phyloP scores from a whole-genome alignment of 2,888 invertebrate species.

The Orthosia gracilis region DNA sequence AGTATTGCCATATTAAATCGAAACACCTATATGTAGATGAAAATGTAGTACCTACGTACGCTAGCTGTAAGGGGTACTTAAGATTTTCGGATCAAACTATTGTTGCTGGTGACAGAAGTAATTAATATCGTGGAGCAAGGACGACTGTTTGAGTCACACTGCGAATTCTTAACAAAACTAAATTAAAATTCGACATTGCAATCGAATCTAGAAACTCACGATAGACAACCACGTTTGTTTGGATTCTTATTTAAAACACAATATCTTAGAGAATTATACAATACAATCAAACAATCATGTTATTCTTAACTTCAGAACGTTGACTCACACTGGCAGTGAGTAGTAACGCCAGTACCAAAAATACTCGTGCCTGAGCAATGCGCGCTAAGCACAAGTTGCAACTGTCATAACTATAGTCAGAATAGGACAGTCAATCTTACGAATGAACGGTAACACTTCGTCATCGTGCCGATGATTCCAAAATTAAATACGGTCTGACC shows the following conservation, averaged over 20 bases:
- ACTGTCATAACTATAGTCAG: too few species aligned
- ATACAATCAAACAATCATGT: not conserved
- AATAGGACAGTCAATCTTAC: too few species aligned
- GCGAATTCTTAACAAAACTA: conserved; percentile 1
- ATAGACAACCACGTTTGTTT: not conserved
- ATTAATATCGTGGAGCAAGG: conserved; percentile 4
- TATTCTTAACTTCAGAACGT: too few species aligned
- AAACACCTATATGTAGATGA: not conserved
- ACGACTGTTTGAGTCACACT: not conserved
- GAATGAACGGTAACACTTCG: too few species aligned
- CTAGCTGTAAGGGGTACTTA: not conserved
- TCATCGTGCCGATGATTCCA: too few species aligned
- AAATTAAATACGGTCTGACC: too few species aligned
- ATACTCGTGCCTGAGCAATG: too few species aligned
- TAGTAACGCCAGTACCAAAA: too few species aligned
- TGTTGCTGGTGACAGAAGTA: conserved; percentile 12
- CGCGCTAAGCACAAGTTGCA: too few species aligned
- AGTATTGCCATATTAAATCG: not conserved
- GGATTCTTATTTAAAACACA: not conserved
- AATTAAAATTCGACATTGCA: not conserved
- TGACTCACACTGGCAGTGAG: too few species aligned
- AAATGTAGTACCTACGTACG: not conserved
- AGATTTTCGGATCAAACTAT: not conserved
- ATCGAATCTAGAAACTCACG: not conserved
- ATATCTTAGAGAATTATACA: not conserved